These are phyloP conservation scores for Eudyptes chrysolophus DNA, from an alignment of 2,113 vertebrate genomes.

Conservation along the genomic window DNA sequence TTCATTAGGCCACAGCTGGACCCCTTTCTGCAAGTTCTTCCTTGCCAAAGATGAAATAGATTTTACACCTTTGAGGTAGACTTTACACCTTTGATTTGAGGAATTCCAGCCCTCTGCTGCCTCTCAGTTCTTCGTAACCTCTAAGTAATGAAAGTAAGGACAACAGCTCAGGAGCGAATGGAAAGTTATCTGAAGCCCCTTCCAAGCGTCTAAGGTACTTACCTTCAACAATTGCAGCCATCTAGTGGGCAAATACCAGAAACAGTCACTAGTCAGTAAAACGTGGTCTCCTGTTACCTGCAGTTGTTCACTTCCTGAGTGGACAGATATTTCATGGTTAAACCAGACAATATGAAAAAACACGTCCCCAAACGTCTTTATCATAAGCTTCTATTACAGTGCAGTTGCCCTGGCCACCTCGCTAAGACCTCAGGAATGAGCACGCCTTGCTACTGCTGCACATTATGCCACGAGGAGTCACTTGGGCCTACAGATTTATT, in stretches of 20 bases:
- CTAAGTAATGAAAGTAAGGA: background rate
- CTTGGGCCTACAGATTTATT: background rate
- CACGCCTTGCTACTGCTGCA: background rate
- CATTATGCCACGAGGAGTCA: background rate
- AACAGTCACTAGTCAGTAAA: background rate
- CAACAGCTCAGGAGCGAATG: background rate
- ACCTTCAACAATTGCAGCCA: constrained; percentile 65
- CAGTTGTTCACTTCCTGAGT: background rate
- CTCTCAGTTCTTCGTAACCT: background rate
- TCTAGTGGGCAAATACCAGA: constrained; percentile 54
- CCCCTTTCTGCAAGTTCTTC: background rate
- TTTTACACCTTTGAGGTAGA: background rate
- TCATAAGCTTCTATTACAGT: background rate
- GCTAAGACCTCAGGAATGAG: background rate
- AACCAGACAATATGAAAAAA: background rate
- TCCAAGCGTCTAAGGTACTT: background rate
- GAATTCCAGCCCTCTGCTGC: background rate
- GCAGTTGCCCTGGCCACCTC: background rate
- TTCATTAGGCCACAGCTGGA: background rate
- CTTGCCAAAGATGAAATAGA: background rate
- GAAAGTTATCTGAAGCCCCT: background rate
- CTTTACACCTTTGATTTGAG: background rate
- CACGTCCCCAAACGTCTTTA: background rate
- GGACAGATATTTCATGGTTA: background rate
- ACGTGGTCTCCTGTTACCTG: background rate